Base-by-base conservation (phyloP, 1,140 invertebrate species). In the Hycleus cichorii region DNA sequence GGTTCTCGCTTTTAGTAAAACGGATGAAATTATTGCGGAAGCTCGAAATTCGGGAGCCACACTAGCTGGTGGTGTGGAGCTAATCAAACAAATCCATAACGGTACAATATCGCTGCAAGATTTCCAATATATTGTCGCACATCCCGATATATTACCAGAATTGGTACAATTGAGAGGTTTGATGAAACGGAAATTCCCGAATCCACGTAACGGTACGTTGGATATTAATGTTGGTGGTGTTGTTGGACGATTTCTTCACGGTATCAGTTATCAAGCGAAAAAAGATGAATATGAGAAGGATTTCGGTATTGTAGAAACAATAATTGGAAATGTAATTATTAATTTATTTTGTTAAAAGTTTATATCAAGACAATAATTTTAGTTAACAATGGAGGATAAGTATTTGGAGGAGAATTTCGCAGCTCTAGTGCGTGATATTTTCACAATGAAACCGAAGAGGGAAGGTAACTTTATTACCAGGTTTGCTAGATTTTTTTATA, bases 131-230 rank as follows among this genome's bases (percentile, higher is more conserved):
- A 67, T 90, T 2, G 72, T 93, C 39, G 85, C 88, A 4, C 87
- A 91, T 77, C 83, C 87, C 3, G 82, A 85, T 67, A 88, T 93
- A 57, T 69, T 92, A 54, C 78, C 87, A 0, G 89, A 93, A 47
- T 69, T 93, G 27, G 77, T 89, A 2, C 75, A 79, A 0, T 76
- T 93, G 45, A 77, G 87, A 65, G 89, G 88, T 18, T 67, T 92
- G 8, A 75, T 93, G 75, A 90, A 86, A 63, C 83, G 75, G 53
- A 83, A 82, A 64, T 91, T 89, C 76, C 90, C 91, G 0, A 85
- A 77, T 64, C 67, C 81, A 0, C 82, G 80, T 68, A 64, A 59
- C 58, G 88, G 87, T 74, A 89, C 85, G n/a, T 63, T 92, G 32
- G 80, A 82, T 49, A 47, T 72, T 3, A 78, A 91, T 73, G 72